Conservation (phyloP, 2,888 invertebrate species). For the Drosophila acutilabella region DNA sequence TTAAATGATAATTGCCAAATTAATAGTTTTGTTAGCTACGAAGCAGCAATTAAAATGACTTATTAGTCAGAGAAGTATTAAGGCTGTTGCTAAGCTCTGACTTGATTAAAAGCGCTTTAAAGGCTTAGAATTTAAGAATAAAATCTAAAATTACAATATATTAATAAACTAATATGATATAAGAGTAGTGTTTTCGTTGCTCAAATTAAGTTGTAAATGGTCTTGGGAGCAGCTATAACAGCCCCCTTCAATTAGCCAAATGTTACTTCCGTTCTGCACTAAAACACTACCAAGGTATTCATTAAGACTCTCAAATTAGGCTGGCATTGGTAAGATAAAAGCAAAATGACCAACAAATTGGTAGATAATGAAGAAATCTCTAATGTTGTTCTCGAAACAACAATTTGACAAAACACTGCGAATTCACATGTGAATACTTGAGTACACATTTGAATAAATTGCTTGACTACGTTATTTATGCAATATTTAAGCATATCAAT, state of each 20-base stretch:
- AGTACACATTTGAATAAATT: constrained; percentile 1
- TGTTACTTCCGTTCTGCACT: background rate
- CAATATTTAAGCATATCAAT: constrained; percentile 41
- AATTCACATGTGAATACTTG: background rate
- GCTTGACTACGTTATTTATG: constrained; percentile 20
- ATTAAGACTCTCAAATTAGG: background rate
- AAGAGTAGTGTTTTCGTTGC: too few relatives aligned
- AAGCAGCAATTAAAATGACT: constrained; percentile 3
- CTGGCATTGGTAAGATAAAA: background rate
- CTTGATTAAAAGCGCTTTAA: too few relatives aligned
- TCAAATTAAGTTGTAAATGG: too few relatives aligned
- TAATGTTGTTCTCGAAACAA: background rate
- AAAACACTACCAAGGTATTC: background rate
- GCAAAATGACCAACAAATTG: background rate
- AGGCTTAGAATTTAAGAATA: too few relatives aligned
- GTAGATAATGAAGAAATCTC: constrained; percentile 2
- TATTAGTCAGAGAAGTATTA: background rate
- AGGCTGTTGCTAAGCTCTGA: background rate
- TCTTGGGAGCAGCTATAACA: too few relatives aligned
- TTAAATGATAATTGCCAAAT: constrained; percentile 1
- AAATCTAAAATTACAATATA: too few relatives aligned
- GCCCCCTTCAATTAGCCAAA: background rate
- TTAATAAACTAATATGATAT: too few relatives aligned
- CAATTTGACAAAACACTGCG: background rate
- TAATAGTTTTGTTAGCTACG: background rate